These are phyloP conservation scores for Callimorpha dominula DNA, from an alignment of 2,888 invertebrate genomes.

Conservation along the genomic window DNA sequence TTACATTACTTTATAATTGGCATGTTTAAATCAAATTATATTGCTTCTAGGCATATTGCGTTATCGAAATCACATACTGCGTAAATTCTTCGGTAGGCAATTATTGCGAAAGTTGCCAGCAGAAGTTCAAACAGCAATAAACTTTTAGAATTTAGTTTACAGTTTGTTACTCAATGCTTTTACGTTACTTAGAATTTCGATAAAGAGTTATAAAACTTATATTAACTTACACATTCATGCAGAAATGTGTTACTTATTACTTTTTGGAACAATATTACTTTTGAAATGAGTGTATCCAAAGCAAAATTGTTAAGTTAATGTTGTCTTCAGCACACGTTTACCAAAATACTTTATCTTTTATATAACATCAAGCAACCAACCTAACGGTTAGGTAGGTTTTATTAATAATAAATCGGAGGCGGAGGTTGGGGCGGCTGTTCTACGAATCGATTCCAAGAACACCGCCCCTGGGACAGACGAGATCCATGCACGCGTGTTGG, in stretches of 20 bases:
- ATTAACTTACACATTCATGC: constrained; percentile 9
- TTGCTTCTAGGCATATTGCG: background rate
- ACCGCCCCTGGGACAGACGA: too few relatives aligned
- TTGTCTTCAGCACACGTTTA: background rate
- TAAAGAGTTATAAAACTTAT: constrained; percentile 19
- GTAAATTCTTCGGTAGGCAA: constrained; percentile 7
- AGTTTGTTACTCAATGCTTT: constrained; percentile 11
- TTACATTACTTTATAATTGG: background rate
- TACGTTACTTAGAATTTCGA: constrained; percentile 9
- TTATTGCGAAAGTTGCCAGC: constrained; percentile 9
- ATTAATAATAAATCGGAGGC: too few relatives aligned
- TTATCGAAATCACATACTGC: constrained; percentile 8
- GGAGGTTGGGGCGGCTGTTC: too few relatives aligned
- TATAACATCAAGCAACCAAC: too few relatives aligned
- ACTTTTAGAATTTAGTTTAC: constrained; percentile 12
- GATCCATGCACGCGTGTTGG: too few relatives aligned
- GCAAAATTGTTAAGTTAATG: background rate
- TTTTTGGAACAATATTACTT: constrained; percentile 10
- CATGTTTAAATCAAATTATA: background rate
- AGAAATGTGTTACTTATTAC: constrained; percentile 7
- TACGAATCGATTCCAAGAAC: too few relatives aligned
- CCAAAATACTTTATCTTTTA: too few relatives aligned
- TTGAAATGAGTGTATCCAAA: background rate
- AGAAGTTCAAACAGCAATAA: constrained; percentile 10
- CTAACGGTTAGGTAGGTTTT: too few relatives aligned